Percentiles rank a stretch among this genome's conserved stretches.
These are phyloP conservation scores for Mesocentrotus franciscanus DNA, from an alignment of 53 echinoderm and acorn worm species.

Conservation along the genomic window DNA sequence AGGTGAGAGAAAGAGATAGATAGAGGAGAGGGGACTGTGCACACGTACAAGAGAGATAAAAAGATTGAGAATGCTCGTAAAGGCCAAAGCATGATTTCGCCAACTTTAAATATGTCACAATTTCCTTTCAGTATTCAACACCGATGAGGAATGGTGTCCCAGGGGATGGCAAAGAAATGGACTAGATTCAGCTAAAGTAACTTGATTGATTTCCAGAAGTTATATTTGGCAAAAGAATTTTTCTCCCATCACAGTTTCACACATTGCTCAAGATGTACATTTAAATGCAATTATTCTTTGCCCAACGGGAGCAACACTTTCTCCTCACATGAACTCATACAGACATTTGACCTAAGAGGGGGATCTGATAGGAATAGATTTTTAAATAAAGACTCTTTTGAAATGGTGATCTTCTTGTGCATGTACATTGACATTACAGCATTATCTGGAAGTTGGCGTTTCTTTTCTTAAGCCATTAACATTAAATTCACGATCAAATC, in stretches of 20 bases:
- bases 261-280: neutral
- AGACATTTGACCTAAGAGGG: no score
- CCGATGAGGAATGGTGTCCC: neutral
- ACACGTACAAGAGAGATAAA: no score
- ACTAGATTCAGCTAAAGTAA: neutral
- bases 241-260: neutral
- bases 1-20: neutral
- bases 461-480: neutral
- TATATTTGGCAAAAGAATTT: neutral
- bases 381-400: neutral
- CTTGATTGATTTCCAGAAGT: neutral
- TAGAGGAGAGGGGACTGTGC: neutral
- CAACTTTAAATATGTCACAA: neutral
- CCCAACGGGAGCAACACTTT: neutral
- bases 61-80: neutral
- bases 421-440: neutral
- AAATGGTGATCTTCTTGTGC: neutral
- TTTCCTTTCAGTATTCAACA: neutral
- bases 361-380: no score
- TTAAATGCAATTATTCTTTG: neutral
- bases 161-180: neutral
- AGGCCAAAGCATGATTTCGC: neutral
- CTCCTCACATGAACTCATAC: neutral
- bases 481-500: neutral
- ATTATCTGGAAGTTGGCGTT: neutral